A percentile compares a stretch with the other conserved stretches of the same genome.
phyloP scores from a whole-genome alignment of 2,113 vertebrate species.

The Cottus gobio region DNA sequence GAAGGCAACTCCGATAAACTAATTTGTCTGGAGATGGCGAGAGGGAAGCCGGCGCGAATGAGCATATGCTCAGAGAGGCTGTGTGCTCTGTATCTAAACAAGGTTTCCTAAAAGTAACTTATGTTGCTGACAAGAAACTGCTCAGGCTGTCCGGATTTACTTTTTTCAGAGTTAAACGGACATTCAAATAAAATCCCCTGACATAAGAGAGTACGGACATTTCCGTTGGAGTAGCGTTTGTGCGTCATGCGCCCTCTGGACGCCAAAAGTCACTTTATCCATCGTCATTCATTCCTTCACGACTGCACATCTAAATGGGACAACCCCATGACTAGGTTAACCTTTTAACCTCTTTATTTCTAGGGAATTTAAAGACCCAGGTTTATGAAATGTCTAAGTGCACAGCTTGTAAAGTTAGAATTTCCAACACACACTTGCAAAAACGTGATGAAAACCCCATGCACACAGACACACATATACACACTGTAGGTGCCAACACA shows the following conservation, averaged over 20 bases:
- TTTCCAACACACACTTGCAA: constrained; percentile 11
- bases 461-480: background rate
- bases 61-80: constrained; percentile 60
- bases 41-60: constrained; percentile 32
- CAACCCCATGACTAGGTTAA: background rate
- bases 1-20: constrained; percentile 60
- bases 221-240: background rate
- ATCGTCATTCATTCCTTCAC: constrained; percentile 13
- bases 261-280: background rate
- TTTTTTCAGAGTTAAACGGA: background rate
- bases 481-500: background rate
- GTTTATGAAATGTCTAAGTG: background rate
- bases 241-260: background rate
- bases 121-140: background rate
- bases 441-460: constrained; percentile 17
- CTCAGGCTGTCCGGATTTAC: background rate
- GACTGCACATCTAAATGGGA: background rate
- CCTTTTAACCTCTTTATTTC: constrained; percentile 8
- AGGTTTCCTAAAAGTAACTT: constrained; percentile 22
- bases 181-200: background rate
- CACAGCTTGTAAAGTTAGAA: background rate
- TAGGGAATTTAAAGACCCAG: background rate
- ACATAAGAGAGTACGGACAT: background rate
- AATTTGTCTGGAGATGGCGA: constrained; percentile 66
- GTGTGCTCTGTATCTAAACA: constrained; percentile 48